Conservation (phyloP, 2,797 vertebrate genomes). For the Sebastes diaconus region DNA sequence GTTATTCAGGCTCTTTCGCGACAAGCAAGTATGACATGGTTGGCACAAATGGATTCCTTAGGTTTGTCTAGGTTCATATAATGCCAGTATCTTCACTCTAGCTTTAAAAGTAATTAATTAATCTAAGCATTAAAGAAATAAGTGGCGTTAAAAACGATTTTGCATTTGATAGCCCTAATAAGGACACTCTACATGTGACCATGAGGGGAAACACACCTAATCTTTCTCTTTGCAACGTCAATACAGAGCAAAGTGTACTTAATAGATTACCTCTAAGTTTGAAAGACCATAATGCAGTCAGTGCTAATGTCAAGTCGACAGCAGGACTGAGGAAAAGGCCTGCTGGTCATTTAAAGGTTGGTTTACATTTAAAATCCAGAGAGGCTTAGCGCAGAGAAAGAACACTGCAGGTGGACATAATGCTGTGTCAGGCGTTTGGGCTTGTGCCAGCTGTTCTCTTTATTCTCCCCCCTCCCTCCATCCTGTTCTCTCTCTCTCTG, state of each 20-base stretch:
- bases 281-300: background rate
- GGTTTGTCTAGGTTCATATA: too few relatives aligned
- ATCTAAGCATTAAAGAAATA: too few relatives aligned
- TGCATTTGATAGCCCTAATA: too few relatives aligned
- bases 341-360: slow-evolving; percentile 66
- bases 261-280: slow-evolving; percentile 27
- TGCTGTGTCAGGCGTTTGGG: slow-evolving; percentile 70
- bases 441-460: slow-evolving; percentile 60
- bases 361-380: slow-evolving; percentile 61
- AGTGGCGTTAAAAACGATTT: too few relatives aligned
- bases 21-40: too few relatives aligned
- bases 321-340: slow-evolving; percentile 33
- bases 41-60: too few relatives aligned
- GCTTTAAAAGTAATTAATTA: too few relatives aligned
- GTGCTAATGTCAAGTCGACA: slow-evolving; percentile 25
- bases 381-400: slow-evolving; percentile 42
- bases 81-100: too few relatives aligned
- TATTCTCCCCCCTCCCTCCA: background rate
- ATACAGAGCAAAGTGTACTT: slow-evolving; percentile 2
- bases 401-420: slow-evolving; percentile 68
- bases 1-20: too few relatives aligned
- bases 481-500: background rate
- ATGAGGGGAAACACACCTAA: background rate
- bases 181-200: background rate
- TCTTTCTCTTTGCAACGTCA: background rate